Percentiles rank a stretch among this genome's conserved stretches.
These are phyloP conservation scores for Diacarnus erythraeanus DNA, from an alignment of 37 sponge, comb jelly and placozoan genomes.

Conservation along the genomic window DNA sequence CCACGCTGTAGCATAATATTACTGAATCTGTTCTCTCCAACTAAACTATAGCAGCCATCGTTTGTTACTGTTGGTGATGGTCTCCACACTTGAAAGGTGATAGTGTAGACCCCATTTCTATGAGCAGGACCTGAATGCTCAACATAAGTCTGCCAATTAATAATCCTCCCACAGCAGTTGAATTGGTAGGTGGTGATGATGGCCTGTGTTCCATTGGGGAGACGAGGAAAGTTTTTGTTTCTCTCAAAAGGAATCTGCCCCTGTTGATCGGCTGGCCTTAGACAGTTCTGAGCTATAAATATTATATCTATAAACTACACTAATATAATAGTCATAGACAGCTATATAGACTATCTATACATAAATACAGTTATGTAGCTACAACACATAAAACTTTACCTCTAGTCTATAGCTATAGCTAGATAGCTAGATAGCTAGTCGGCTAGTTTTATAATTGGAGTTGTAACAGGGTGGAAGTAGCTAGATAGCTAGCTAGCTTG, in stretches of 20 bases:
- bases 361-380: background rate
- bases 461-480: too few species aligned
- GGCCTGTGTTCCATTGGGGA: background rate
- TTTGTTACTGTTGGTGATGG: slow-evolving; percentile 12
- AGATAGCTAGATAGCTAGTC: too few species aligned
- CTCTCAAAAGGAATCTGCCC: background rate
- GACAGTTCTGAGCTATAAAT: background rate
- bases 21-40: slow-evolving; percentile 24
- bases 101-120: background rate
- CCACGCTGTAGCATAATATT: background rate
- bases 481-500: too few species aligned
- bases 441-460: too few species aligned
- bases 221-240: background rate
- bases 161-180: slow-evolving; percentile 7
- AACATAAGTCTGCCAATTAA: slow-evolving; percentile 3
- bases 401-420: too few species aligned
- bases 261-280: background rate
- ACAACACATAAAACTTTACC: too few species aligned
- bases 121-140: background rate
- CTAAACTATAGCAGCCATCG: slow-evolving; percentile 17
- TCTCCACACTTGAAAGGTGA: slow-evolving; percentile 50
- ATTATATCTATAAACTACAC: background rate
- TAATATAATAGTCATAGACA: background rate
- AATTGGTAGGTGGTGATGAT: slow-evolving; percentile 11
- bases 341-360: background rate